Percentiles rank a stretch among this genome's conserved stretches.
These are phyloP conservation scores for Hemibagrus wyckioides DNA, from an alignment of 2,113 vertebrate species.

Conservation along the genomic window DNA sequence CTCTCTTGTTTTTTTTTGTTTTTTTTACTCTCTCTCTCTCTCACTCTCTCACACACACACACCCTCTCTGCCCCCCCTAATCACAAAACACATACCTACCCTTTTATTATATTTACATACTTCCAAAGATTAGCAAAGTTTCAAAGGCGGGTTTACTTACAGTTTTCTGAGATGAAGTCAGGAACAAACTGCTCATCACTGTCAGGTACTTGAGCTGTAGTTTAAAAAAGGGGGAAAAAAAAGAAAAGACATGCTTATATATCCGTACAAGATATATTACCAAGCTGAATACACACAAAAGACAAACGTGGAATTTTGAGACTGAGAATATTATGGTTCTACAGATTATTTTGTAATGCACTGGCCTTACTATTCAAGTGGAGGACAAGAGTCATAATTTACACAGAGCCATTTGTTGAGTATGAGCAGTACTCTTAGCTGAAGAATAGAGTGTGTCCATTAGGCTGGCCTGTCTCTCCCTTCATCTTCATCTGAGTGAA, in stretches of 20 bases:
- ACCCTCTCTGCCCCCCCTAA: background rate
- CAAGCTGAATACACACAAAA: background rate
- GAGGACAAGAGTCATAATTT: slow-evolving; percentile 39
- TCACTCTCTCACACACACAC: background rate
- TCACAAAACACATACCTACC: background rate
- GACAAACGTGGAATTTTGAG: background rate
- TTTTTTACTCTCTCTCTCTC: background rate
- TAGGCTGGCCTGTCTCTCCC: slow-evolving; percentile 42
- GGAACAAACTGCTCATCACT: slow-evolving; percentile 97
- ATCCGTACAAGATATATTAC: background rate
- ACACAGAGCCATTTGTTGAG: slow-evolving; percentile 42
- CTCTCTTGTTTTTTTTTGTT: slow-evolving; percentile 31
- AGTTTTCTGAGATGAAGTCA: slow-evolving; percentile 94
- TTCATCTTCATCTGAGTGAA: slow-evolving; percentile 52
- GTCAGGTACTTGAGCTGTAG: slow-evolving; percentile 97
- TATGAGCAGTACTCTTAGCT: slow-evolving; percentile 29
- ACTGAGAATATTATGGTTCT: background rate
- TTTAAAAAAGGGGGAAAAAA: slow-evolving; percentile 24
- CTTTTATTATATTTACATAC: slow-evolving; percentile 4
- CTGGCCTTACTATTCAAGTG: slow-evolving; percentile 24
- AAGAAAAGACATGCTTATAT: slow-evolving; percentile 40
- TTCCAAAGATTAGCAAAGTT: background rate
- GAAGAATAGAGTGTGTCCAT: slow-evolving; percentile 47
- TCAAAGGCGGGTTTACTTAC: slow-evolving; percentile 79
- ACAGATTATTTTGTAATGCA: background rate